Conservation (phyloP, 1,140 invertebrate genomes). For the Gerris buenoi region DNA sequence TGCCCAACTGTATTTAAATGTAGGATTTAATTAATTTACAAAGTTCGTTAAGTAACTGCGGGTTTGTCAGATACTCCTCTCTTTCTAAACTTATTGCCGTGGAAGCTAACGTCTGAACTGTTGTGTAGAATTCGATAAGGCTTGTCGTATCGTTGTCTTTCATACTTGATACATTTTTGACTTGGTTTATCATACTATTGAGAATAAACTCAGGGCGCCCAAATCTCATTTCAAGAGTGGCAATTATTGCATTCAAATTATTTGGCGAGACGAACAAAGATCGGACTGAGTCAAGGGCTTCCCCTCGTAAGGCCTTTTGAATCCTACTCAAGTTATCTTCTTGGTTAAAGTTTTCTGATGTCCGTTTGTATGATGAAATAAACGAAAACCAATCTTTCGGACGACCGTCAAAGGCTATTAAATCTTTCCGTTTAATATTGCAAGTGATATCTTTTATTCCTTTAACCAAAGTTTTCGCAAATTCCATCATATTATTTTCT, state of each 20-base stretch:
- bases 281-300: not conserved
- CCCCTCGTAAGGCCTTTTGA: not conserved
- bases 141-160: not conserved
- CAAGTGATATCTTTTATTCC: not conserved
- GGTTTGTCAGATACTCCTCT: not conserved
- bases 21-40: not conserved
- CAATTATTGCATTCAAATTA: not conserved
- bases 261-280: not conserved
- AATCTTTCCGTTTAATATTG: not conserved
- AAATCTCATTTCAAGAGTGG: not conserved
- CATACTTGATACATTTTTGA: not conserved
- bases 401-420: not conserved
- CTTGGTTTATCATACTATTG: not conserved
- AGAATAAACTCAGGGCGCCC: not conserved
- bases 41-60: not conserved
- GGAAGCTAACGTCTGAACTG: not conserved
- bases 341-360: not conserved
- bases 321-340: not conserved
- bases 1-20: not conserved
- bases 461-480: not conserved
- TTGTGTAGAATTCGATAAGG: not conserved
- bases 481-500: not conserved
- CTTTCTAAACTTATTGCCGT: not conserved
- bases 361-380: not conserved
- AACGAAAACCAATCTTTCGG: not conserved